Evolutionary conservation across 35 echinoderm and acorn worm genomes (phyloP).

Genomic region (Stichopus chloronotus): DNA sequence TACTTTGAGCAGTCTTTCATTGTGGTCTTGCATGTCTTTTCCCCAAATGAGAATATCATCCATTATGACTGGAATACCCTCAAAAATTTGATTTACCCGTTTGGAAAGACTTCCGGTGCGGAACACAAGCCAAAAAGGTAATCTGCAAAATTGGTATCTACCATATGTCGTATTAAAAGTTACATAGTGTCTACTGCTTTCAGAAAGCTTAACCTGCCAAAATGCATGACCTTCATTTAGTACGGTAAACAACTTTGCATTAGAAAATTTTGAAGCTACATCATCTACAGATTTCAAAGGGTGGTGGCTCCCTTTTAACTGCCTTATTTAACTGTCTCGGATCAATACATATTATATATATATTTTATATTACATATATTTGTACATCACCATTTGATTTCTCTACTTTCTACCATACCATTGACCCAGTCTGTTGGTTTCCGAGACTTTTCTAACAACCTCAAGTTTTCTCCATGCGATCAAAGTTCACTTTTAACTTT

Average conservation of each 20-base stretch:
- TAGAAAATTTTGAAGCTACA: conserved; percentile 18
- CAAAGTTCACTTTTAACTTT: conserved; percentile 34
- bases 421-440: conserved; percentile 5
- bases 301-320: conserved; percentile 48
- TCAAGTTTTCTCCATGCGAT: conserved; percentile 14
- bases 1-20: too few relatives aligned
- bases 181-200: conserved; percentile 39
- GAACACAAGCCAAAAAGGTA: conserved; percentile 54
- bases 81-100: conserved; percentile 22
- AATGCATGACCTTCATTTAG: conserved; percentile 59
- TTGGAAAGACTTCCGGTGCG: conserved; percentile 48
- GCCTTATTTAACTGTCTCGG: conserved; percentile 67
- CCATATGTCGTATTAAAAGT: too few relatives aligned
- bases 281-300: conserved; percentile 59
- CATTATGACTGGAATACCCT: conserved; percentile 22
- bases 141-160: conserved; percentile 47
- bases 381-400: conserved; percentile 34
- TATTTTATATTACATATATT: too few relatives aligned
- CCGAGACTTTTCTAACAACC: not conserved
- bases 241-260: conserved; percentile 43
- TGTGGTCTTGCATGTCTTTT: too few relatives aligned
- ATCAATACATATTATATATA: conserved; percentile 62
- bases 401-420: conserved; percentile 14
- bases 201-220: conserved; percentile 62
- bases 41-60: too few relatives aligned